phyloP scores from a whole-genome alignment of 2,113 vertebrate species.

The Pithys albifrons region DNA sequence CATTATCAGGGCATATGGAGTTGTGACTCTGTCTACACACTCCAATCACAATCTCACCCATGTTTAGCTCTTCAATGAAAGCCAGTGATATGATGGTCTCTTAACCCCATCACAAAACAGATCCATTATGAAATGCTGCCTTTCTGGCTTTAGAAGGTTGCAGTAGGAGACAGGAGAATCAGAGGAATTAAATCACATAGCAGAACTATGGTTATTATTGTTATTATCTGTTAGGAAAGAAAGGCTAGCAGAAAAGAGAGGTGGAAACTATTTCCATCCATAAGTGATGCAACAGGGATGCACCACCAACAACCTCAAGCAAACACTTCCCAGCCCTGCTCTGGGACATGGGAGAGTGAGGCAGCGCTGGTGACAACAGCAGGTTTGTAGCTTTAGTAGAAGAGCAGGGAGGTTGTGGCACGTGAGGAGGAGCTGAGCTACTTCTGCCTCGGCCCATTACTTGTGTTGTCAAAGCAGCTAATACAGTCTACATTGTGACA shows the following conservation, averaged over 20 bases:
- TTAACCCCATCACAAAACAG: background rate
- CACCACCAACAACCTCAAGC: background rate
- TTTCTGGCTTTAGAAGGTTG: background rate
- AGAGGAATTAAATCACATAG: background rate
- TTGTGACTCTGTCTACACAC: background rate
- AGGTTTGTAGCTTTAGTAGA: background rate
- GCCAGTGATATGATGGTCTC: background rate
- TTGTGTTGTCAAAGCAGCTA: background rate
- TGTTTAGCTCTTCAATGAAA: background rate
- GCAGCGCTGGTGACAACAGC: background rate
- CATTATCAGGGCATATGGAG: background rate
- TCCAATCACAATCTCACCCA: background rate
- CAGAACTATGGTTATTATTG: background rate
- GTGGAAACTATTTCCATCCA: background rate
- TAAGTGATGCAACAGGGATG: too few species aligned
- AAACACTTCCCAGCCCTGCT: too few species aligned
- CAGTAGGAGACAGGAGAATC: background rate
- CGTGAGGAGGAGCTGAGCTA: fast-evolving
- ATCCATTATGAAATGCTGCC: background rate
- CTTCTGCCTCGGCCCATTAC: background rate
- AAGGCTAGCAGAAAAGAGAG: background rate
- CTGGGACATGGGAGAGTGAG: background rate
- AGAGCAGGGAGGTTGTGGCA: background rate
- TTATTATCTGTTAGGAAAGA: background rate
- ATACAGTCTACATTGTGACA: background rate